Conservation (phyloP, 2,113 vertebrate species). For the Suricata suricatta region DNA sequence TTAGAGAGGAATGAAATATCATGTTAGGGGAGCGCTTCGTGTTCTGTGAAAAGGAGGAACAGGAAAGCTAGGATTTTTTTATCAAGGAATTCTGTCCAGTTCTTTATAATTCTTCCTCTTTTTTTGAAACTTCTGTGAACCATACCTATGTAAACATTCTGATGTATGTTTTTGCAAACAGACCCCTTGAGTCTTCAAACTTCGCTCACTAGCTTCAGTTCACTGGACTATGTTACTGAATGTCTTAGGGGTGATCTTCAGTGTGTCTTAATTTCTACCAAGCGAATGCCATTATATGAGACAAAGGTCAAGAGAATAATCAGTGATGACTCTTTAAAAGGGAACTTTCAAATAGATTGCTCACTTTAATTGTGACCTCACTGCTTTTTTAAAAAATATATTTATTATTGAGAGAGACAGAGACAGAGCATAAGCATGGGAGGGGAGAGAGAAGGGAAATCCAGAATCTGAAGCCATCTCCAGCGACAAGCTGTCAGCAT, state of each 20-base stretch:
- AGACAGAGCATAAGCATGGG: too few relatives aligned
- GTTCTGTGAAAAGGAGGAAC: neutral
- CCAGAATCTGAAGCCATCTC: too few relatives aligned
- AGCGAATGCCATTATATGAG: neutral
- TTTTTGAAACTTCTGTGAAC: neutral
- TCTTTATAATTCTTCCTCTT: neutral
- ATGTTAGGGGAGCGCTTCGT: conserved; percentile 28
- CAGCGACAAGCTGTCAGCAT: too few relatives aligned
- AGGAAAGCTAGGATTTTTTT: neutral
- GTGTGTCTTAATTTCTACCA: neutral
- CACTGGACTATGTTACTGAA: neutral
- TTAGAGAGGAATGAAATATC: neutral
- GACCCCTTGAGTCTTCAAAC: neutral
- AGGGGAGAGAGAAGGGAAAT: too few relatives aligned
- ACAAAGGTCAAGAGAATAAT: neutral
- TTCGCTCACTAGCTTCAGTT: neutral
- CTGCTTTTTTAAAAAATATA: too few relatives aligned
- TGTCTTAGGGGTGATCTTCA: neutral
- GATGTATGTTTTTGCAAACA: neutral
- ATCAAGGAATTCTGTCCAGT: neutral
- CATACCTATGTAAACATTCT: neutral
- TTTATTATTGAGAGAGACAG: too few relatives aligned
- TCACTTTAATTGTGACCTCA: neutral
- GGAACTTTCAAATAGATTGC: neutral
- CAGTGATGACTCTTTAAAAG: conserved; percentile 8